These are phyloP conservation scores for Bombus picipes DNA, from an alignment of 1,140 invertebrate genomes.

Conservation along the genomic window DNA sequence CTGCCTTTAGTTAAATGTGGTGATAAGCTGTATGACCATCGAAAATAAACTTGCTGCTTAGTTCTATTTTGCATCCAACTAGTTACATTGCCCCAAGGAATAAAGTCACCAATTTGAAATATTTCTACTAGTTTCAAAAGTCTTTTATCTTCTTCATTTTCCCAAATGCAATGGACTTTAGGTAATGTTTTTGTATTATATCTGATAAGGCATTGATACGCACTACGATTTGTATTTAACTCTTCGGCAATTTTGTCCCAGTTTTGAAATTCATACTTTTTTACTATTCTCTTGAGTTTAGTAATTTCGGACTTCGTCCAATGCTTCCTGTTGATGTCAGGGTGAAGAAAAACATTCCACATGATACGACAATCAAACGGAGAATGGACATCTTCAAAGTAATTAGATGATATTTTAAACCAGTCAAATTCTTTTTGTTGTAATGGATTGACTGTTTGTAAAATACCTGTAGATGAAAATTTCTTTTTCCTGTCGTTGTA, in stretches of 20 bases:
- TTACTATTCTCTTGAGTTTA: conserved; percentile 80
- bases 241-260: conserved; percentile 86
- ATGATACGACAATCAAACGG: conserved; percentile 84
- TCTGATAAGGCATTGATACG: conserved; percentile 87
- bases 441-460: conserved; percentile 67
- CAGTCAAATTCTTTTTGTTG: conserved; percentile 78
- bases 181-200: conserved; percentile 80
- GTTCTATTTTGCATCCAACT: conserved; percentile 84
- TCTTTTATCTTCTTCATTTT: conserved; percentile 84
- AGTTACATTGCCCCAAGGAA: conserved; percentile 86
- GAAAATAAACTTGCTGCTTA: conserved; percentile 85
- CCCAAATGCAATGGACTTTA: conserved; percentile 82
- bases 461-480: conserved; percentile 62
- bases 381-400: conserved; percentile 81
- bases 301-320: conserved; percentile 85
- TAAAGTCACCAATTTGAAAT: conserved; percentile 84
- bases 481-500: not conserved
- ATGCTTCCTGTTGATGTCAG: conserved; percentile 84
- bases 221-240: conserved; percentile 84
- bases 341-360: conserved; percentile 88
- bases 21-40: conserved; percentile 80
- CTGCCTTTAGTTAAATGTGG: conserved; percentile 83
- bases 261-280: conserved; percentile 83
- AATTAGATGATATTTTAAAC: conserved; percentile 80
- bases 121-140: conserved; percentile 83